Base-by-base conservation (phyloP, 2,113 vertebrate species). In the Grus americana region DNA sequence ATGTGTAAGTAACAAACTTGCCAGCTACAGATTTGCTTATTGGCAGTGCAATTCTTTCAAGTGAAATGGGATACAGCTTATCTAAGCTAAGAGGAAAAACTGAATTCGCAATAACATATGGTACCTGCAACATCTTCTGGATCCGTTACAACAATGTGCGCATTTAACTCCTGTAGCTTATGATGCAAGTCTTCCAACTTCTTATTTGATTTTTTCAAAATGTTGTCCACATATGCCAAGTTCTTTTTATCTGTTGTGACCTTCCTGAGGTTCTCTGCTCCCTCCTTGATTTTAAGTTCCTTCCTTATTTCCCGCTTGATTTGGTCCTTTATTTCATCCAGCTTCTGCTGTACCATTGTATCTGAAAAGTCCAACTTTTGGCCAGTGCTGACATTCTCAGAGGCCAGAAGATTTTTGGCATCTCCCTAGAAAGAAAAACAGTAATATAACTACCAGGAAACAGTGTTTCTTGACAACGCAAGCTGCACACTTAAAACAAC, bases 221-320 rank as follows among this genome's bases (percentile, higher is more conserved):
- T 99, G 98, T 99, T 99, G 98, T 99, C 99, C 88, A 99, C 99
- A 71, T 99, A 99, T 15, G 99, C 99, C 98, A 99, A 98, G 97
- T 98, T 99, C 98, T 99, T 99, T 98, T 99, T 99, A 98, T 99
- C 99, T 6, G 99, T 99, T 94, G 99, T 99, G 83, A 99, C 99
- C 97, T 99, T 99, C 84, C 99, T 98, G 91, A 99, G 98, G 97
- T 99, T 99, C 98, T 99, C 99, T 7, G 99, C 99, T 84, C 99
- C 99, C 96, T 99, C 99, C 98, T 99, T 99, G 97, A 99, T 99
- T 98, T 99, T 99, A 95, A 99, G 98, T 98, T 99, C 99, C 94
- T 99, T 99, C 94, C 99, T 99, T 98, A 99, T 99, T 98, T 99
- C 99, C 36, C 99, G 98, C 85, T 99, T 99, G 96, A 99, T 99